Evolutionary conservation across 2,113 vertebrate genomes (phyloP).

Genomic region (Calypte anna): DNA sequence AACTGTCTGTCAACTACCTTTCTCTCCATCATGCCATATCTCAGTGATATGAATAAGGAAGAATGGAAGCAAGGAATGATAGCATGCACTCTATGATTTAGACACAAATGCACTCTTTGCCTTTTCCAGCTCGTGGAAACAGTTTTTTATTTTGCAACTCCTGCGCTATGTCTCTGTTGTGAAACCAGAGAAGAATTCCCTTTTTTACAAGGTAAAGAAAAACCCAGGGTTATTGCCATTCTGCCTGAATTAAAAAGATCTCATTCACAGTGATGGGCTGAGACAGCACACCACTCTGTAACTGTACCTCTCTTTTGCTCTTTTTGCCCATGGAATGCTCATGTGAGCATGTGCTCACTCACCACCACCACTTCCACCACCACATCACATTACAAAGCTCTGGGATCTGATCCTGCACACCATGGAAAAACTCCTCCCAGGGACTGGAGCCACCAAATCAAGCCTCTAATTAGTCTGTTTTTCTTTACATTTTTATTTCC

Average conservation of each 20-base stretch:
- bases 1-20: not conserved
- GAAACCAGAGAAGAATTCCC: not conserved
- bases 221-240: not conserved
- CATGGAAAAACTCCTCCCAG: not conserved
- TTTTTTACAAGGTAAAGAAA: not conserved
- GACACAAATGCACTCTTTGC: not conserved
- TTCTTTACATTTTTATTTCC: conserved; percentile 28
- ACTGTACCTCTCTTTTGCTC: not conserved
- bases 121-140: not conserved
- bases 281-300: not conserved
- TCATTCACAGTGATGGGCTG: not conserved
- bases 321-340: not conserved
- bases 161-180: not conserved
- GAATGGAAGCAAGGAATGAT: not conserved
- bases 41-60: not conserved
- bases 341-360: not conserved
- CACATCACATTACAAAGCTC: not conserved
- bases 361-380: not conserved
- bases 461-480: not conserved
- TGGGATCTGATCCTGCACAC: not conserved
- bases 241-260: not conserved
- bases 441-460: not conserved
- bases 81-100: not conserved
- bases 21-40: not conserved
- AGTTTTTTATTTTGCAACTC: not conserved